Evolutionary conservation across 2,797 vertebrate genomes (phyloP).

Genomic region (Amblyraja radiata): DNA sequence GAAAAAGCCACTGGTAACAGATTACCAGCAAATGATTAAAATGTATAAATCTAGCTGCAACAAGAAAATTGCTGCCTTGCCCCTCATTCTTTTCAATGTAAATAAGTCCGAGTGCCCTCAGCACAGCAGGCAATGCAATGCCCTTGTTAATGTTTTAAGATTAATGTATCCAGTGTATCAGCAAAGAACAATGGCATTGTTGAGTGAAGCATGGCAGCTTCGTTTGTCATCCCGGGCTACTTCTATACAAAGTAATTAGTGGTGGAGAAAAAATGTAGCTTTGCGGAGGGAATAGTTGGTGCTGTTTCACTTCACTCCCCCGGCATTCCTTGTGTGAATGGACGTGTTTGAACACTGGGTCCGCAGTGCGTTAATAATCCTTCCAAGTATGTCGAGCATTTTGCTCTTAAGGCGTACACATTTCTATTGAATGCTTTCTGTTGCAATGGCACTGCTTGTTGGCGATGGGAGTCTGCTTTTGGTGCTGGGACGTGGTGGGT

Average conservation of each 20-base stretch:
- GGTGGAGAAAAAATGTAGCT: not conserved
- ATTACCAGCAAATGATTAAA: not conserved
- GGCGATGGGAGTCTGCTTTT: no score
- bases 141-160: not conserved
- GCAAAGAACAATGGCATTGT: not conserved
- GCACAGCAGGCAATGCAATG: not conserved
- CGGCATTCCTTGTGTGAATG: not conserved
- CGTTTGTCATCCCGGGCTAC: not conserved
- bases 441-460: not conserved
- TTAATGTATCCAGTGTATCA: not conserved
- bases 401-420: not conserved
- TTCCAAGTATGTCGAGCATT: not conserved
- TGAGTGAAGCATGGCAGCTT: not conserved
- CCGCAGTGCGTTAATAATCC: not conserved
- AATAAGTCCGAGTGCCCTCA: not conserved
- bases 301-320: not conserved
- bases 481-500: no score
- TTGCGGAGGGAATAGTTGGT: not conserved
- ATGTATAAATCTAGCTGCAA: not conserved
- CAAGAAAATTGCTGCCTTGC: not conserved
- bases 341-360: not conserved
- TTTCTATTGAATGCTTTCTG: not conserved
- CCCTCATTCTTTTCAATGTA: not conserved
- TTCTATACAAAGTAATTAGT: slow-evolving; percentile 13
- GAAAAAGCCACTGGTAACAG: no score